These are phyloP conservation scores for Alligator mississippiensis DNA, from an alignment of 2,113 vertebrate species.

Conservation along the genomic window DNA sequence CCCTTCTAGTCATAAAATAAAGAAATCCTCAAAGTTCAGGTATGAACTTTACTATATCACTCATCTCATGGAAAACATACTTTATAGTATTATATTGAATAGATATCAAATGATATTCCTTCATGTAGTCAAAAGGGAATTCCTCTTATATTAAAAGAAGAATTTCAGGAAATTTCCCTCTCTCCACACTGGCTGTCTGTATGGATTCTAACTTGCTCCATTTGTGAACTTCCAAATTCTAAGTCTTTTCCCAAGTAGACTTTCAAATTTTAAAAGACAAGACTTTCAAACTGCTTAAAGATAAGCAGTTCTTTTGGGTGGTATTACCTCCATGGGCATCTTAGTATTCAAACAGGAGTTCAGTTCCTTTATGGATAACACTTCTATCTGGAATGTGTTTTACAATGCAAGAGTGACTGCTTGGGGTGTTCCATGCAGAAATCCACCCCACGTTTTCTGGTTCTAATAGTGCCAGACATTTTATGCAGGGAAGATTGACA, in stretches of 20 bases:
- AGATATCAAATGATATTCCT: not conserved
- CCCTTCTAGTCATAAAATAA: not conserved
- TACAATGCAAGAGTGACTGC: too few relatives aligned
- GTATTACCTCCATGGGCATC: too few relatives aligned
- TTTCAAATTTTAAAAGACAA: not conserved
- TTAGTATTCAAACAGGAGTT: too few relatives aligned
- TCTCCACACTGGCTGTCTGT: not conserved
- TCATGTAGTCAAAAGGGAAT: not conserved
- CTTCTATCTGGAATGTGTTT: too few relatives aligned
- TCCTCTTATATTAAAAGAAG: not conserved
- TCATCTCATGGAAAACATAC: not conserved
- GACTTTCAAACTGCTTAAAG: not conserved
- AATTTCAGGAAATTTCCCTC: not conserved
- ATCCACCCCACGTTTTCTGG: too few relatives aligned
- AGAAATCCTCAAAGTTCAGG: not conserved
- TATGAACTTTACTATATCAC: fast-evolving
- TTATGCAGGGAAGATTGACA: too few relatives aligned
- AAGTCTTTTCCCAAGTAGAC: not conserved
- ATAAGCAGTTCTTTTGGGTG: not conserved
- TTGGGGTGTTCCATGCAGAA: too few relatives aligned
- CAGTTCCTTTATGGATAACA: too few relatives aligned
- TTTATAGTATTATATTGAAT: not conserved
- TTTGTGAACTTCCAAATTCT: not conserved
- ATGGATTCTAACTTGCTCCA: not conserved
- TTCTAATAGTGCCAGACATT: too few relatives aligned